Base-by-base conservation (phyloP, 2,888 invertebrate species). In the Rotaria socialis region DNA sequence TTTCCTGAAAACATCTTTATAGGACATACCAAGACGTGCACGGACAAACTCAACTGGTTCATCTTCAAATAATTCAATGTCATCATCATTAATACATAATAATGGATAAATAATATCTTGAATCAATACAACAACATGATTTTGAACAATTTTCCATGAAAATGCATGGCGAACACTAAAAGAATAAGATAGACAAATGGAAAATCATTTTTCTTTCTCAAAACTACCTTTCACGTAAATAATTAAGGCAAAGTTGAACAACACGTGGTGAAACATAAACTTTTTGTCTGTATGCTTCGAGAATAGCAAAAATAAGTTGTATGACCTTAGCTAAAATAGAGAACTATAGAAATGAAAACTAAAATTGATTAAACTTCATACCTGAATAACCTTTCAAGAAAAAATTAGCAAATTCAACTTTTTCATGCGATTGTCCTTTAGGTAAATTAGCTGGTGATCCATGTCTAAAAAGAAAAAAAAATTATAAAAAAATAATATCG, bases 51-150 rank as follows among this genome's bases (percentile, higher is more conserved):
- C 99, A 90, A 96, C 95, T 1, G 97, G 97, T 92, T 99, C 98
- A 0, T 94, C 94, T 88, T 95, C 94, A 97, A 97, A 99, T 50
- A 98, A 92, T 89, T 97, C 96, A 90, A 97, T 96, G 92, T 99
- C 99, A 84, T 95, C 93, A 87, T 96, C 95, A 7, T 95, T 95
- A 92, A 97, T 96, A 86, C 96, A 97, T 94, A 99, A 94, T 87
- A 99, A 93, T 0, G 98, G 98, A 91, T 97, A 99, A 85, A 99
- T 93, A 55, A 99, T 95, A 90, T 97, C 96, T 91, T 96, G 95
- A 89, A 98, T 94, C 88, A 99, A 95, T 55, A 90, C 91, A 89
- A 94, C 94, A 94, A 97, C 96, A 91, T 99, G 96, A 10, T 95
- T 96, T 91, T 98, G 97, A 89, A 99, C 93, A 89, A 96, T 94